Percentiles rank a stretch among this genome's conserved stretches.
Evolutionary conservation across 1,140 invertebrate genomes (phyloP).

Genomic region (Zaprionus gabonicus): DNA sequence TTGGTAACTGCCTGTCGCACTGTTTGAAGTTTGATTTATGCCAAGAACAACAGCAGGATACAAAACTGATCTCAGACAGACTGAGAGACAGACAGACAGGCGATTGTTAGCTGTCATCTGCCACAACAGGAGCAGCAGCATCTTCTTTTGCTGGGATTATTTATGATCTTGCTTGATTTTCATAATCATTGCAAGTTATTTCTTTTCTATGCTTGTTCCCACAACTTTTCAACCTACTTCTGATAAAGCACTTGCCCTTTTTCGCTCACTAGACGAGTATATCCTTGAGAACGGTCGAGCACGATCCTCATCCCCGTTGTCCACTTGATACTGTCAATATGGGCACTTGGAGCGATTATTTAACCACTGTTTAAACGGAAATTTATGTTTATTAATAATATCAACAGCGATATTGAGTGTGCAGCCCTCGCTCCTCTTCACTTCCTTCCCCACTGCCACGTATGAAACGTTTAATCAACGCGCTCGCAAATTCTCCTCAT

Average conservation of each 20-base stretch:
- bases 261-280: background rate
- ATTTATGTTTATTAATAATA: conserved; percentile 81
- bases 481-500: conserved; percentile 21
- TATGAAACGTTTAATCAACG: conserved; percentile 69
- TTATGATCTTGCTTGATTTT: background rate
- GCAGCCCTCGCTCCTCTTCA: background rate
- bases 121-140: background rate
- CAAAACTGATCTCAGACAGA: conserved; percentile 18
- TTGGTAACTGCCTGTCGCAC: conserved; percentile 39
- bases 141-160: background rate
- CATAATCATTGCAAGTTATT: background rate
- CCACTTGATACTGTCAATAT: conserved; percentile 61
- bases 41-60: conserved; percentile 45
- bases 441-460: background rate
- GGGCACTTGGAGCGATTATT: conserved; percentile 70
- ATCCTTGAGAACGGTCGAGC: conserved; percentile 1
- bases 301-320: conserved; percentile 41
- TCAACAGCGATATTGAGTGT: conserved; percentile 60
- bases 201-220: background rate
- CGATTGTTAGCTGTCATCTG: conserved; percentile 12
- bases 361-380: conserved; percentile 78
- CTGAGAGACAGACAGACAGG: background rate
- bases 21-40: conserved; percentile 78
- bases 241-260: background rate
- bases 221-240: background rate